Evolutionary conservation across 2,797 vertebrate species (phyloP).

Genomic region (Crypturellus tataupa): DNA sequence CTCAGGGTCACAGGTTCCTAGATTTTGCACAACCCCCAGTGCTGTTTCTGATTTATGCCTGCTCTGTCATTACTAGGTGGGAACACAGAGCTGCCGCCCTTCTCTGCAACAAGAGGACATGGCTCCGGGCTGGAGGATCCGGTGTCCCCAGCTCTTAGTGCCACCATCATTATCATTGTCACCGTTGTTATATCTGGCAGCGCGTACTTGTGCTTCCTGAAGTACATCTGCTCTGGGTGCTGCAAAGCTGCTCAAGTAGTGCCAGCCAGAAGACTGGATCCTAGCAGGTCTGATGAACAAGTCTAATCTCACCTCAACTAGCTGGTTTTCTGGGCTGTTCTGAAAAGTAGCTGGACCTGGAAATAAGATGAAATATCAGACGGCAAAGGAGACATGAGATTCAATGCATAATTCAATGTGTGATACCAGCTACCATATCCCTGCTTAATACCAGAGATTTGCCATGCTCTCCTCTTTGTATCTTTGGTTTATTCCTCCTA

Average conservation of each 20-base stretch:
- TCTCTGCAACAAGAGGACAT: slow-evolving; percentile 47
- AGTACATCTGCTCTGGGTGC: slow-evolving; percentile 81
- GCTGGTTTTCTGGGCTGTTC: neutral
- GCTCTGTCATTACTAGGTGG: neutral
- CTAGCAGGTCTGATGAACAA: slow-evolving; percentile 80
- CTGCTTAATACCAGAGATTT: neutral
- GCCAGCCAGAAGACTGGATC: slow-evolving; percentile 66
- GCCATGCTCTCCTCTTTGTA: neutral
- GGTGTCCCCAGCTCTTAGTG: slow-evolving; percentile 75
- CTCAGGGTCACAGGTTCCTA: no score
- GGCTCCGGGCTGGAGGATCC: slow-evolving; percentile 67
- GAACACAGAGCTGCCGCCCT: slow-evolving; percentile 1
- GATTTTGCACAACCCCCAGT: neutral
- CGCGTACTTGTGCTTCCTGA: slow-evolving; percentile 83
- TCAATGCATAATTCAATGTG: neutral
- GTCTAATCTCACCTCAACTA: slow-evolving; percentile 36
- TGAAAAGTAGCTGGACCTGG: neutral
- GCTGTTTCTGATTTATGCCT: neutral
- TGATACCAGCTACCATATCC: neutral
- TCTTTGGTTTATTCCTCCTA: neutral
- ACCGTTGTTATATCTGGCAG: slow-evolving; percentile 73
- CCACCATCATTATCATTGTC: slow-evolving; percentile 79
- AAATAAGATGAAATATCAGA: neutral
- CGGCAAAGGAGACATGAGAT: accelerated
- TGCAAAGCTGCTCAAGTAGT: slow-evolving; percentile 79